Evolutionary conservation across 1,140 invertebrate genomes (phyloP).

Genomic region (Drosophila tropicalis): DNA sequence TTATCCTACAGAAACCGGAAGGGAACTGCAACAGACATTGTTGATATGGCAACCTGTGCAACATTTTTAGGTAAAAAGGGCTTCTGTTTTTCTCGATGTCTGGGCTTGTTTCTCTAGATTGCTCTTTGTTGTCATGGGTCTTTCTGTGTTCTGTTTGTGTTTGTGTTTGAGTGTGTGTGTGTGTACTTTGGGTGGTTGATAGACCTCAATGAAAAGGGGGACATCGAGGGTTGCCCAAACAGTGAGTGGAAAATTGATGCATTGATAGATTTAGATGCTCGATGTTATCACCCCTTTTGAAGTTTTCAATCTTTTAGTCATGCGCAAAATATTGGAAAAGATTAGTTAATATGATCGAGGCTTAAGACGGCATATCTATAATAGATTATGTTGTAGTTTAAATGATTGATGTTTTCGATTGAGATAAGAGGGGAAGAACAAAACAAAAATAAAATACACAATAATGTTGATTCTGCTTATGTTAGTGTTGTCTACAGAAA

Average conservation of each 20-base stretch:
- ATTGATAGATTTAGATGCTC: constrained; percentile 1
- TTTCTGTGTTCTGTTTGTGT: constrained; percentile 2
- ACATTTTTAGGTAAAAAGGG: constrained; percentile 62
- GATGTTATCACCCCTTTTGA: constrained; percentile 23
- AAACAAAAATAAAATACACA: neutral
- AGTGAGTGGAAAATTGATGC: constrained; percentile 22
- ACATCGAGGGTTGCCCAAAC: constrained; percentile 6
- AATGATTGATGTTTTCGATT: constrained; percentile 37
- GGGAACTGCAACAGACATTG: constrained; percentile 66
- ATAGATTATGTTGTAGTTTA: constrained; percentile 23
- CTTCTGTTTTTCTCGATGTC: constrained; percentile 58
- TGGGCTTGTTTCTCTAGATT: constrained; percentile 47
- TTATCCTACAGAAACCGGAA: constrained; percentile 58
- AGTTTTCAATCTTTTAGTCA: neutral
- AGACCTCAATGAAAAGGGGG: constrained; percentile 10
- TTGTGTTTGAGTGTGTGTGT: constrained; percentile 42
- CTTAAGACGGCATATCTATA: constrained; percentile 8
- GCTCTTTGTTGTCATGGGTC: constrained; percentile 67
- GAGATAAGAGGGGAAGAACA: neutral
- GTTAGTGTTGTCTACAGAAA: too few species aligned
- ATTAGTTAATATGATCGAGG: constrained; percentile 7
- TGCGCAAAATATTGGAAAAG: constrained; percentile 15
- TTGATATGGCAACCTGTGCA: constrained; percentile 74
- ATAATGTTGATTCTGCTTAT: too few species aligned
- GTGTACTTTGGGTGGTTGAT: constrained; percentile 66